These are phyloP conservation scores for Catocala sponsa DNA, from an alignment of 2,888 invertebrate species.

Conservation along the genomic window DNA sequence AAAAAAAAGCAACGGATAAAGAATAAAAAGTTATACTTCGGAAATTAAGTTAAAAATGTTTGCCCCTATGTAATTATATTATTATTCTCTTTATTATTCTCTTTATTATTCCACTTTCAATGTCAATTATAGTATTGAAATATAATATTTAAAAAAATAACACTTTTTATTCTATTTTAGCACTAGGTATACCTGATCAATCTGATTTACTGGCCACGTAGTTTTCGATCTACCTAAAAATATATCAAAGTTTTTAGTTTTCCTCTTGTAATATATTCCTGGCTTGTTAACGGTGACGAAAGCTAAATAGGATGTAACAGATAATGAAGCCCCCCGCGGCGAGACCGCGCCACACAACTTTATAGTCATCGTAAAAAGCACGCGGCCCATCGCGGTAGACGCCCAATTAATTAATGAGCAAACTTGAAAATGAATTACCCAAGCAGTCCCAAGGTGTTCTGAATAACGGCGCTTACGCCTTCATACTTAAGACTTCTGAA, in stretches of 20 bases:
- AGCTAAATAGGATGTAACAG: slow-evolving; percentile 47
- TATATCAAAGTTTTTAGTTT: background rate
- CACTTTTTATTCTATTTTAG: no score
- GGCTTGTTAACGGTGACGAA: slow-evolving; percentile 48
- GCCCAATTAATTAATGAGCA: slow-evolving; percentile 83
- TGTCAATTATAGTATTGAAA: no score
- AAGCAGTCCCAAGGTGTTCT: slow-evolving; percentile 69
- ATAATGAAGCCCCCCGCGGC: slow-evolving; percentile 69
- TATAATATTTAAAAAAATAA: no score
- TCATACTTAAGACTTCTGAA: slow-evolving; percentile 60
- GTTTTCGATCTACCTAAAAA: background rate
- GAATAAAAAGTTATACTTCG: no score
- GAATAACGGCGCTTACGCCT: slow-evolving; percentile 63
- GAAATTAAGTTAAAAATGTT: no score
- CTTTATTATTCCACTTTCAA: no score
- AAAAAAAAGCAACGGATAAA: no score
- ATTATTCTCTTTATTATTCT: no score
- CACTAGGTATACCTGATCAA: no score
- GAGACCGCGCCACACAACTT: slow-evolving; percentile 67
- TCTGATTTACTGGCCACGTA: no score
- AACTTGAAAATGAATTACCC: slow-evolving; percentile 79
- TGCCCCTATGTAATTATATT: no score
- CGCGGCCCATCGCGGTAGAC: slow-evolving; percentile 71
- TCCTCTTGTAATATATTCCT: background rate
- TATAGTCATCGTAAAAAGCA: slow-evolving; percentile 80